Evolutionary conservation across 2,113 vertebrate genomes (phyloP).

Genomic region (Bos javanicus): DNA sequence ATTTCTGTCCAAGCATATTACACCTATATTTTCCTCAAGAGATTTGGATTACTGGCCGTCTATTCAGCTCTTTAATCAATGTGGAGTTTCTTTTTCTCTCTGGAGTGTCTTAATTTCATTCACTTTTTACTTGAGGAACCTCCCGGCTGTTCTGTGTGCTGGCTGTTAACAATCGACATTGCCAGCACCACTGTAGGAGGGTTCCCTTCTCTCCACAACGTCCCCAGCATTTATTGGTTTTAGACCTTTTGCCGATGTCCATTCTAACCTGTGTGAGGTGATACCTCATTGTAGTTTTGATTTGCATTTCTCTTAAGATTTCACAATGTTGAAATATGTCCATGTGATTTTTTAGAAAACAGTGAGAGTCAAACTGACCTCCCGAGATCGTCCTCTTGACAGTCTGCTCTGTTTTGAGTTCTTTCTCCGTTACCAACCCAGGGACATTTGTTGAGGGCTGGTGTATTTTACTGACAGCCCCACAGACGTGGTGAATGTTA

Average conservation of each 20-base stretch:
- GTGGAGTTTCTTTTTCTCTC: neutral
- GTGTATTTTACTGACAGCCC: neutral
- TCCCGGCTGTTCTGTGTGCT: fast-evolving
- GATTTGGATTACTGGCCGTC: neutral
- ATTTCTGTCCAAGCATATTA: neutral
- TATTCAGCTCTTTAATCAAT: neutral
- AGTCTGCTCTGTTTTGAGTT: neutral
- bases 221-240: neutral
- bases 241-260: neutral
- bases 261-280: neutral
- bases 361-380: neutral
- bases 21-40: neutral
- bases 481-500: neutral
- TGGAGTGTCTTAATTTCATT: neutral
- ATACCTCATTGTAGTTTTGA: neutral
- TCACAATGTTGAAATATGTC: neutral
- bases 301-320: neutral
- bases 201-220: neutral
- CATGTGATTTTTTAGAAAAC: neutral
- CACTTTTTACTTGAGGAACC: neutral
- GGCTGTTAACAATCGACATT: neutral
- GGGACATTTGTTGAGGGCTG: neutral
- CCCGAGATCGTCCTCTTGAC: too few relatives aligned
- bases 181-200: neutral
- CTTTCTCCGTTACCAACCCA: neutral